A percentile compares a stretch with the other conserved stretches of the same genome.
Evolutionary conservation across 2,113 vertebrate genomes (phyloP).

Genomic region (Macaca fascicularis): DNA sequence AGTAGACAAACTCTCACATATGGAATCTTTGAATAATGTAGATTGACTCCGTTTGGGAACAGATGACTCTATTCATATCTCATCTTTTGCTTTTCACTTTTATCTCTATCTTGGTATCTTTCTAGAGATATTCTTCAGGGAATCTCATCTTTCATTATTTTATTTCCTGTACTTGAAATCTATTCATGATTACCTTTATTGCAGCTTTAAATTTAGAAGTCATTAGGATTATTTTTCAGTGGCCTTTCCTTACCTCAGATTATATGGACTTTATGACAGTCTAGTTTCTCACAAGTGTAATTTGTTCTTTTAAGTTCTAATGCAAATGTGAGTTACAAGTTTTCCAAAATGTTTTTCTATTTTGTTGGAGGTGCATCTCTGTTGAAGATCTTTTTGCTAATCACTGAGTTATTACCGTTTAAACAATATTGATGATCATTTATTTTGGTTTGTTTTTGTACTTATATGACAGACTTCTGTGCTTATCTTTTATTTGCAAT

Average conservation of each 20-base stretch:
- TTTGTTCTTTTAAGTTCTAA: background rate
- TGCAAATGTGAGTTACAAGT: background rate
- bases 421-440: background rate
- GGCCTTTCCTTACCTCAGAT: background rate
- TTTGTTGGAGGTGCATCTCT: background rate
- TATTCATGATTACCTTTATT: background rate
- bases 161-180: background rate
- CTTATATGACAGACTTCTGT: background rate
- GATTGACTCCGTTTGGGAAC: background rate
- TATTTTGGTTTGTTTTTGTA: slow-evolving; percentile 2
- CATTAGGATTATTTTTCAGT: background rate
- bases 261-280: background rate
- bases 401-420: background rate
- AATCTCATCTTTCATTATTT: background rate
- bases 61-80: background rate
- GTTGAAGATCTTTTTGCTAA: background rate
- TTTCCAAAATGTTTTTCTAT: background rate
- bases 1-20: background rate
- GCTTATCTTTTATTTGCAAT: background rate
- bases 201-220: background rate
- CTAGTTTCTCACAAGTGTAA: background rate
- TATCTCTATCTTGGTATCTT: background rate
- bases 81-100: background rate
- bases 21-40: background rate
- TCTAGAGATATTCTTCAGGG: background rate